Base-by-base conservation (phyloP, 1,140 invertebrate species). In the Scaptodrosophila lebanonensis region DNA sequence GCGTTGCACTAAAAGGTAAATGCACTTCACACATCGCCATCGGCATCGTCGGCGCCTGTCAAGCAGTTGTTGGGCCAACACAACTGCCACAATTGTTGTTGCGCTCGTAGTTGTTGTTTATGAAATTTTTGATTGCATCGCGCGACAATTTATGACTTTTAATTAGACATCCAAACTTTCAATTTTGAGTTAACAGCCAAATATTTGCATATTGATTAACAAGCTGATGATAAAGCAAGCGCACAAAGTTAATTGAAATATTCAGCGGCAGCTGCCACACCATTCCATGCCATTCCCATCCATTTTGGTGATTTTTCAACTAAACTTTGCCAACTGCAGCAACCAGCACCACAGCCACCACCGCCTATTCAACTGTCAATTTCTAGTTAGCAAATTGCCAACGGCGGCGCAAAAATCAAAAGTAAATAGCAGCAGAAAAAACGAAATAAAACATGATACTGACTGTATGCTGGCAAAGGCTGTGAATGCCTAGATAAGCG, bases 81-180 rank as follows among this genome's bases (percentile, higher is more conserved):
- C 25, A n/a, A n/a, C n/a, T n/a, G n/a, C n/a, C n/a, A n/a, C n/a
- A n/a, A 20, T 18, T 50, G 47, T 16, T 25, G 15, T n/a, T 35
- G 15, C 30, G 13, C n/a, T 35, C 15, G n/a, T 18, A 36, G 32
- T n/a, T 36, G 18, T 43, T 52, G 47, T 66, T 47, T 30, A 43
- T 71, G 45, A 59, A 59, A 77, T 67, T 63, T 68, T 49, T 49
- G 38, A 50, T 59, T 57, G 42, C 60, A 50, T 70, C 69, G 64
- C 62, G 59, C 73, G 54, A 72, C 68, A 73, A 72, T 79, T 79
- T 79, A 65, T 68, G 64, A 65, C 56, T 79, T 72, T 77, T 72
- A 77, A 77, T 77, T 79, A 68, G 40, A 25, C 54, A 72, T 44
- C 48, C 57, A 56, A 79, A 66, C 73, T 65, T 72, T 72, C 56